These are phyloP conservation scores for Lontra canadensis DNA, from an alignment of 2,113 vertebrate genomes.

Conservation along the genomic window DNA sequence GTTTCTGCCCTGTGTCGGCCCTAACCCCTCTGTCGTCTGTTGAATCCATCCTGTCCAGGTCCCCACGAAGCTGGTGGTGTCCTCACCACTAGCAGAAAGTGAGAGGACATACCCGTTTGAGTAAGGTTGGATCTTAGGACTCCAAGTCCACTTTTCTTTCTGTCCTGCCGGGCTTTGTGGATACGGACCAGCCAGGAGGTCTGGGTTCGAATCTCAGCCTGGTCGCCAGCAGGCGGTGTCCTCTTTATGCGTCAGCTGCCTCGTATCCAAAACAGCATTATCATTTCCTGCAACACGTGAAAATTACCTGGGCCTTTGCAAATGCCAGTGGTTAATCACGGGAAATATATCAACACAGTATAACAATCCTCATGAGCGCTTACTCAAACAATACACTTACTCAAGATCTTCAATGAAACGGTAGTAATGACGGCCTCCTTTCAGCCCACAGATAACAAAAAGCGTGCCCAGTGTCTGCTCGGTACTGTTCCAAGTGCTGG, in stretches of 20 bases:
- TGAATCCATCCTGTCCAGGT: background rate
- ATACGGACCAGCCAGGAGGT: background rate
- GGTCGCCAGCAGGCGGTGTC: background rate
- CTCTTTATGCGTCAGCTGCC: background rate
- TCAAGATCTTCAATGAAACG: background rate
- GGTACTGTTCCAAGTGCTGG: background rate
- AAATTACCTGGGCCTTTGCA: background rate
- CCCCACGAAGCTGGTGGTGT: background rate
- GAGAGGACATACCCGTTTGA: background rate
- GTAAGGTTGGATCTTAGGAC: background rate
- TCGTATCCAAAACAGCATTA: background rate
- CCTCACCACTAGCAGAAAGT: background rate
- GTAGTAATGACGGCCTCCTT: background rate
- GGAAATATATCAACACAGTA: background rate
- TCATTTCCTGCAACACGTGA: background rate
- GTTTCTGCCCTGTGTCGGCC: accelerated
- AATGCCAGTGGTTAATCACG: background rate
- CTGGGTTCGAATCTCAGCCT: background rate
- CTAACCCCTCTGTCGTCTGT: accelerated
- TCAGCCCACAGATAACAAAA: background rate
- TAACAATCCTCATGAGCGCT: background rate
- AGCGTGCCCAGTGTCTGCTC: no score
- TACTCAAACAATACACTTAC: background rate
- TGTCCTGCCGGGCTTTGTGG: background rate
- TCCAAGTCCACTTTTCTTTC: no score